These are phyloP conservation scores for Achroia grisella DNA, from an alignment of 1,140 invertebrate species.

Conservation along the genomic window DNA sequence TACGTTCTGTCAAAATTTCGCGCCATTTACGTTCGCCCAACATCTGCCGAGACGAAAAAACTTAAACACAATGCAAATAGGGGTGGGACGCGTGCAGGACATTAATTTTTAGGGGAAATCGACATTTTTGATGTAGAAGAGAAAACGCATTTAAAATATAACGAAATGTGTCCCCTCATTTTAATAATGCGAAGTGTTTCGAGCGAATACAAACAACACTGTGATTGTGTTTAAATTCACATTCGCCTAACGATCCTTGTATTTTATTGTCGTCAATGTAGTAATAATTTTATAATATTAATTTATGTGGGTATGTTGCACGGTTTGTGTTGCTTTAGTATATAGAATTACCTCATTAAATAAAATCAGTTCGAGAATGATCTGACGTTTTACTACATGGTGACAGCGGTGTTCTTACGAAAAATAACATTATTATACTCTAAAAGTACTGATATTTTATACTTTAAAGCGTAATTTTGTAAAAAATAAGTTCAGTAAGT, in stretches of 20 bases:
- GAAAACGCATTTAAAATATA: slow-evolving; percentile 66
- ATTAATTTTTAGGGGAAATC: slow-evolving; percentile 69
- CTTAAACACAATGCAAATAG: slow-evolving; percentile 70
- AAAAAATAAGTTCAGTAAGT: no score
- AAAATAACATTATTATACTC: no score
- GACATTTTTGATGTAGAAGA: slow-evolving; percentile 56
- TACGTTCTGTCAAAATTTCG: slow-evolving; percentile 69
- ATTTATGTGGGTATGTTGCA: no score
- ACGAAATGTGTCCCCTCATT: slow-evolving; percentile 55
- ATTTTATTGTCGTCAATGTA: slow-evolving; percentile 14
- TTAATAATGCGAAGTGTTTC: slow-evolving; percentile 45
- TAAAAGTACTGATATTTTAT: no score
- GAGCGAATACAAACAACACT: slow-evolving; percentile 3
- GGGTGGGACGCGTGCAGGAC: slow-evolving; percentile 50
- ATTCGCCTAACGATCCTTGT: not conserved
- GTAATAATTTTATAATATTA: no score
- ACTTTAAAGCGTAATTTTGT: no score
- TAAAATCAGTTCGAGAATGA: no score
- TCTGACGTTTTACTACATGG: no score
- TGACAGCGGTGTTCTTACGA: no score
- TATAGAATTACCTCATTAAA: no score
- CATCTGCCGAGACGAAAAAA: slow-evolving; percentile 61
- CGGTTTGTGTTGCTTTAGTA: no score
- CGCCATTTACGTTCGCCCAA: slow-evolving; percentile 59
- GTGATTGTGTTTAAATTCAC: slow-evolving; percentile 3